A percentile compares a stretch with the other conserved stretches of the same genome.
Evolutionary conservation across 2,113 vertebrate species (phyloP).

Genomic region (Thamnophis sirtalis): DNA sequence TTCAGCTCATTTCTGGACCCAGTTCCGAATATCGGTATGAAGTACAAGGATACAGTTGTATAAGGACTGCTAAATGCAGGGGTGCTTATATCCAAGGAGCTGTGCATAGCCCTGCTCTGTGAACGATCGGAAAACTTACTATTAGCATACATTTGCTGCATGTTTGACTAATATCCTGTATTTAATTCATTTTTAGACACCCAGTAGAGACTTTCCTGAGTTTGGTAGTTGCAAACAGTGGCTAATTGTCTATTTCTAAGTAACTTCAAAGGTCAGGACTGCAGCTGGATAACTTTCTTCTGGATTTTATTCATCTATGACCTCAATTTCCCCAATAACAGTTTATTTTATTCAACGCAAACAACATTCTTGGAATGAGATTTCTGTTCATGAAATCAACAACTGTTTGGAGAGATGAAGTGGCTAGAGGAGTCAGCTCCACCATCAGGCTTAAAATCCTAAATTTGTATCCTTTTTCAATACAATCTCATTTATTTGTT

Average conservation of each 20-base stretch:
- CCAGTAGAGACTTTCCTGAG: neutral
- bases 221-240: neutral
- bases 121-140: neutral
- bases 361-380: constrained; percentile 55
- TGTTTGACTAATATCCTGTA: neutral
- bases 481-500: neutral
- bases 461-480: neutral
- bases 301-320: constrained; percentile 29
- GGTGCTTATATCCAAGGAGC: neutral
- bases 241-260: constrained; percentile 2
- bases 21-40: neutral
- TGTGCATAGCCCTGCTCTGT: neutral
- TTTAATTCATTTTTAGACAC: neutral
- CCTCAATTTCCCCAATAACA: neutral
- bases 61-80: neutral
- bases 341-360: constrained; percentile 51
- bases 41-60: neutral
- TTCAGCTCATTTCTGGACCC: neutral
- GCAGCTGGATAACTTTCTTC: constrained; percentile 3
- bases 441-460: constrained; percentile 44
- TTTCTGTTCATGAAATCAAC: constrained; percentile 51
- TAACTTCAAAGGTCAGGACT: neutral
- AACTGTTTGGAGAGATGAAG: constrained; percentile 32
- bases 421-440: neutral
- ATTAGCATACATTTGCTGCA: neutral